Evolutionary conservation across 2,888 invertebrate genomes (phyloP), one percentile per base, ranked within the genome.

Genomic region (Caenorhabditis macrosperma): DNA sequence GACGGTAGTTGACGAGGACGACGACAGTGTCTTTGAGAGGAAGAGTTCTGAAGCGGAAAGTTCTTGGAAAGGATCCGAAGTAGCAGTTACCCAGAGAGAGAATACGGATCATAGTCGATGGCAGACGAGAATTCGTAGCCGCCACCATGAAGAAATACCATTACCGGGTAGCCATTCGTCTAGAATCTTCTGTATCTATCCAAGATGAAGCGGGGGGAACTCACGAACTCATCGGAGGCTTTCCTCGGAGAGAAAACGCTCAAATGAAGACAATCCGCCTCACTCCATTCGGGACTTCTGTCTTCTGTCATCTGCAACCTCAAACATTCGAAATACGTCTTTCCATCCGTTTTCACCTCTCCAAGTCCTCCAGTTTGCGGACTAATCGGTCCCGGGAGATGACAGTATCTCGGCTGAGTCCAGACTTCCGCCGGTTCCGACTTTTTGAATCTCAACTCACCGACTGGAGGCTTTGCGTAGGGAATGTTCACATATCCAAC

Each of bases 1-100:
- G n/a, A n/a, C n/a, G n/a, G n/a, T n/a, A n/a, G 57, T 87, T 85
- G 61, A 88, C 66, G 1, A 85, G 78, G 22, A 87, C 86, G 15
- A 87, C 82, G 35, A 88, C 44, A 0, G 88, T 81, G 57, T 86
- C 88, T 67, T 85, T 86, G 15, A 75, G n/a, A 54, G 88, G 88
- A 22, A 88, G 76, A 35, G 86, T 88, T 59, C 86, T 86, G 38
- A 59, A 87, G 3, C n/a, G 15, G 22, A 22, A 59, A n/a, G 17
- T 20, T 35, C 1, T 20, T 22, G 22, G 22, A 35, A 35, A 17
- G 20, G 10, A 33, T 35, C 44, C 6, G 33, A 33, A 33, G 33
- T 33, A 7, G 5, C 6, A 9, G 33, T 3, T 10, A 78, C 78
- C 78, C 72, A 0, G 72, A 57, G 2, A 78, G 9, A 1, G 78